Percentiles rank a stretch among this genome's conserved stretches.
Evolutionary conservation across 1,140 invertebrate genomes (phyloP).

Genomic region (Forficula auricularia): DNA sequence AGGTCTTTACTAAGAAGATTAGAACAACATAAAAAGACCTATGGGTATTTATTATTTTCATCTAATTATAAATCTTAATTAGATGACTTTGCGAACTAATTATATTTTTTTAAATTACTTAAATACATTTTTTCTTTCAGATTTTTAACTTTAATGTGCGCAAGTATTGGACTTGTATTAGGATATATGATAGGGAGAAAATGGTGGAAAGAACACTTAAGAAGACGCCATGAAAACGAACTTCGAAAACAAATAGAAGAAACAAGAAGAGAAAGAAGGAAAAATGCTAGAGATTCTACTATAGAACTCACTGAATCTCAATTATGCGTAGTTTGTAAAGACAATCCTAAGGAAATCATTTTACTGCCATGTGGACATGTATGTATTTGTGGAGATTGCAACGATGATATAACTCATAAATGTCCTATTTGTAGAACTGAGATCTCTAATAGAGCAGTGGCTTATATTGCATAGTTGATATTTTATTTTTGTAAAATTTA

Average conservation of each 20-base stretch:
- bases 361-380: constrained; percentile 67
- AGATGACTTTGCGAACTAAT: background rate
- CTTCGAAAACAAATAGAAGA: constrained; percentile 39
- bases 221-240: constrained; percentile 26
- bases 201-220: constrained; percentile 6
- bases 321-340: constrained; percentile 55
- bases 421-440: constrained; percentile 55
- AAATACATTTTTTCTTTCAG: constrained; percentile 23
- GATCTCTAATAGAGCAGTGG: constrained; percentile 44
- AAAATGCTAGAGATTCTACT: constrained; percentile 32
- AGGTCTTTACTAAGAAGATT: constrained; percentile 44
- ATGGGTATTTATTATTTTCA: constrained; percentile 26
- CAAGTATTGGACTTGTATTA: constrained; percentile 43
- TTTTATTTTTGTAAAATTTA: too few relatives aligned
- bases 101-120: constrained; percentile 6
- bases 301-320: constrained; percentile 43
- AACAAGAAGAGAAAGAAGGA: constrained; percentile 41
- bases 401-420: constrained; percentile 38
- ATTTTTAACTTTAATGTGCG: constrained; percentile 43
- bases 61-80: too few relatives aligned
- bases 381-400: constrained; percentile 65
- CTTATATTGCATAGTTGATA: constrained; percentile 41
- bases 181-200: constrained; percentile 37
- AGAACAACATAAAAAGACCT: constrained; percentile 41
- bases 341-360: constrained; percentile 62